A percentile compares a stretch with the other conserved stretches of the same genome.
phyloP scores from a whole-genome alignment of 2,113 vertebrate species.

The Laterallus jamaicensis region DNA sequence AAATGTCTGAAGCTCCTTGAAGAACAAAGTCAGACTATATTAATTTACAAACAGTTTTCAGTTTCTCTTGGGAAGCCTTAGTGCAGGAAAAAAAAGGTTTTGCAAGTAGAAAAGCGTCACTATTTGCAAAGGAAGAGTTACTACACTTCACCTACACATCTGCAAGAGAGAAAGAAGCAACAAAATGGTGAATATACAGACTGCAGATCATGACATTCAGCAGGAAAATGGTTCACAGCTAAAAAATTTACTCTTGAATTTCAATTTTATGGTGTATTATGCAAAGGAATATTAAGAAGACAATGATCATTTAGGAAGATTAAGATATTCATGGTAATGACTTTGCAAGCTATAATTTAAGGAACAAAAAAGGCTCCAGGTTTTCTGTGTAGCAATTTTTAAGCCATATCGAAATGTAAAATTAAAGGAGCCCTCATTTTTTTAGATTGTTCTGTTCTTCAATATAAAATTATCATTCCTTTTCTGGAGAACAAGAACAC shows the following conservation, averaged over 20 bases:
- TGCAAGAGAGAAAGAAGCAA: neutral
- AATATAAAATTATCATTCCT: neutral
- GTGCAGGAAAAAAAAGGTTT: neutral
- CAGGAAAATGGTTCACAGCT: neutral
- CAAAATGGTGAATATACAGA: neutral
- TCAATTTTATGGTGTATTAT: neutral
- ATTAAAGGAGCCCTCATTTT: neutral
- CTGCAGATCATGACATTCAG: neutral
- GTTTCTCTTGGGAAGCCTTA: neutral
- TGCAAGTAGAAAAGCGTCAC: neutral
- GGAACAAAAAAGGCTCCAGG: neutral
- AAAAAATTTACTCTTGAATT: slow-evolving; percentile 20
- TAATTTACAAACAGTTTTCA: neutral
- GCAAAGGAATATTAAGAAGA: slow-evolving; percentile 26
- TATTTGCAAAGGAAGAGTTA: neutral
- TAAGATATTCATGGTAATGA: slow-evolving; percentile 11
- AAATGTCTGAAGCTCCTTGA: neutral
- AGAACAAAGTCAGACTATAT: neutral
- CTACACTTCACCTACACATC: neutral
- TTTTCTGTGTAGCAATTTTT: neutral
- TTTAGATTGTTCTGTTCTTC: neutral
- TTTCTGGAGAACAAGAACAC: neutral
- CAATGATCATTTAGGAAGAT: slow-evolving; percentile 31
- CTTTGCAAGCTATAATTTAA: slow-evolving; percentile 38
- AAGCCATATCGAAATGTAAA: slow-evolving; percentile 1